phyloP scores from a whole-genome alignment of 2,113 vertebrate genomes.

The Poeciliopsis prolifica region DNA sequence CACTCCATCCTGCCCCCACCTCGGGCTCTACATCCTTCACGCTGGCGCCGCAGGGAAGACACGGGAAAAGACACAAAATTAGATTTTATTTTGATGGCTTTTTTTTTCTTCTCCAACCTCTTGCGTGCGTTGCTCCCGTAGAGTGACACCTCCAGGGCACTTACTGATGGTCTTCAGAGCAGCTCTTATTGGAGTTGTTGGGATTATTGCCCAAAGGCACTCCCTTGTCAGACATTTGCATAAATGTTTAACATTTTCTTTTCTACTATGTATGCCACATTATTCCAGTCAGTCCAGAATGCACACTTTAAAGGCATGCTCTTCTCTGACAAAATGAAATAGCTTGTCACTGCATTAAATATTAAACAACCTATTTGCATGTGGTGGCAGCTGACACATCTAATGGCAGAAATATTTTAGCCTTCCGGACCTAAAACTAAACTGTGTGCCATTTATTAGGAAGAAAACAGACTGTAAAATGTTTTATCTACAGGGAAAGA shows the following conservation, averaged over 20 bases:
- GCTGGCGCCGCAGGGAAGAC: conserved; percentile 35
- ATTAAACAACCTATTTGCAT: conserved; percentile 5
- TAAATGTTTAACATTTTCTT: conserved; percentile 2
- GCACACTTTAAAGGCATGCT: not conserved
- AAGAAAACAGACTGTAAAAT: not conserved
- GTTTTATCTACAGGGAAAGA: not conserved
- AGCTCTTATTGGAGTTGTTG: not conserved
- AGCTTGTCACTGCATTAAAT: not conserved
- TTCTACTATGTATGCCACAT: not conserved
- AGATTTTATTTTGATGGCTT: conserved; percentile 43
- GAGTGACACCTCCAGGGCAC: conserved; percentile 4
- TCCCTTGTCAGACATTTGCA: conserved; percentile 12
- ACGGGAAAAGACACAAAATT: conserved; percentile 31
- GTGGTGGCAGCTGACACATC: not conserved
- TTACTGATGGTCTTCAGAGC: conserved; percentile 11
- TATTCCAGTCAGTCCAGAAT: conserved; percentile 1
- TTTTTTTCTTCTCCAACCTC: conserved; percentile 4
- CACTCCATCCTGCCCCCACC: conserved; percentile 79
- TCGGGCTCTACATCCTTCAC: conserved; percentile 71
- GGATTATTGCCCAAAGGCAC: conserved; percentile 22
- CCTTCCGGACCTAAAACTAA: not conserved
- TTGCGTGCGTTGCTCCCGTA: conserved; percentile 24
- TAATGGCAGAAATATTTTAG: not conserved
- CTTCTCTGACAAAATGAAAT: not conserved
- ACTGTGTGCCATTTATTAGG: not conserved